Percentiles rank a stretch among this genome's conserved stretches.
Evolutionary conservation across 2,888 invertebrate species (phyloP).

Genomic region (Pollenia angustigena): DNA sequence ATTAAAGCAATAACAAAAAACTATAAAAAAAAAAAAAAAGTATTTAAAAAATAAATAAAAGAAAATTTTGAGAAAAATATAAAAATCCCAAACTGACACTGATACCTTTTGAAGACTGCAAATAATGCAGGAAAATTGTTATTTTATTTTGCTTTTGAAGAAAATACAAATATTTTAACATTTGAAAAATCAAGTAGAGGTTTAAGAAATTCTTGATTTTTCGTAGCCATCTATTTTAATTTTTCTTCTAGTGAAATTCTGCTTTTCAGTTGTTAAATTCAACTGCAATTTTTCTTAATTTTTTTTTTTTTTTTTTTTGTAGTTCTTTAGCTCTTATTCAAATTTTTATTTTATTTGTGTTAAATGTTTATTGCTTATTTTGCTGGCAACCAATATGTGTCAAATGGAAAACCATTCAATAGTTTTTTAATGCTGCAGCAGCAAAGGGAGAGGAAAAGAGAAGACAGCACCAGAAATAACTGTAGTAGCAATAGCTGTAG

Average conservation of each 20-base stretch:
- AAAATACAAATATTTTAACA: no score
- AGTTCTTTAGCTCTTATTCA: neutral
- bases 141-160: no score
- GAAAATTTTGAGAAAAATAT: neutral
- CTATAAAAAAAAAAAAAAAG: neutral
- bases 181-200: no score
- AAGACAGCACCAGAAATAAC: neutral
- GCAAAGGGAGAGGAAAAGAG: no score
- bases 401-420: conserved; percentile 66
- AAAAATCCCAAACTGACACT: conserved; percentile 12
- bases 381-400: conserved; percentile 70
- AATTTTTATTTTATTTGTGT: conserved; percentile 4
- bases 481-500: no score
- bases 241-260: neutral
- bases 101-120: neutral
- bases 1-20: conserved; percentile 7
- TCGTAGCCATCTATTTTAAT: neutral
- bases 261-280: neutral
- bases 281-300: neutral
- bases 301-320: no score
- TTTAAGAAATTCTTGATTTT: no score
- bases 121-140: neutral
- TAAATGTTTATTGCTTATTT: conserved; percentile 63
- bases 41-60: neutral
- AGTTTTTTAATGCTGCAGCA: conserved; percentile 32